Evolutionary conservation across 2,797 vertebrate genomes (phyloP).

Genomic region (Onychomys torridus): DNA sequence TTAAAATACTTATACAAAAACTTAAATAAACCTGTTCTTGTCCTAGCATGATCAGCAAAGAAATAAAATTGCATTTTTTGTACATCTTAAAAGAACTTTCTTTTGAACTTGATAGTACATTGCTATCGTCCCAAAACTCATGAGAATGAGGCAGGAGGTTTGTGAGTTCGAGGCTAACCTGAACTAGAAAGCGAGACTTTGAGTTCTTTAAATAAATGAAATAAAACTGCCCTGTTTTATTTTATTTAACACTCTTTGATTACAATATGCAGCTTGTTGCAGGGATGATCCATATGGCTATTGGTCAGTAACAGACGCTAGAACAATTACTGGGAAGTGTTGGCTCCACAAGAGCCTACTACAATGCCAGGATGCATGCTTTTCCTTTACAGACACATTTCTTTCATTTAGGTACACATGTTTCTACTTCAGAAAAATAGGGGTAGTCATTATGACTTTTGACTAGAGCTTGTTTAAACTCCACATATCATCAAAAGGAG

Average conservation of each 20-base stretch:
- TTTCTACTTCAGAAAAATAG: not conserved
- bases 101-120: not conserved
- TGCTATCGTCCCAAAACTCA: too few species aligned
- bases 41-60: not conserved
- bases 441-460: not conserved
- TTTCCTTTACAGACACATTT: not conserved
- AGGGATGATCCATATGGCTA: not conserved
- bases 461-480: not conserved
- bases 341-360: not conserved
- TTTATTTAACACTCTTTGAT: not conserved
- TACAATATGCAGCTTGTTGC: not conserved
- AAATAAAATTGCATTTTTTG: not conserved
- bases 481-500: not conserved
- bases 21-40: conserved; percentile 37
- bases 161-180: not conserved
- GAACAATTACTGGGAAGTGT: not conserved
- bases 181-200: not conserved
- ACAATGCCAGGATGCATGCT: not conserved
- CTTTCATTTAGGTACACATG: not conserved
- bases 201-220: too few species aligned
- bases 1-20: conserved; percentile 4
- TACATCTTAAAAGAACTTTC: not conserved
- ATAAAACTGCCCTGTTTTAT: not conserved
- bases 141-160: not conserved
- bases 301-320: not conserved